Evolutionary conservation across 2,888 invertebrate species (phyloP).

Genomic region (Stomorhina lunata): DNA sequence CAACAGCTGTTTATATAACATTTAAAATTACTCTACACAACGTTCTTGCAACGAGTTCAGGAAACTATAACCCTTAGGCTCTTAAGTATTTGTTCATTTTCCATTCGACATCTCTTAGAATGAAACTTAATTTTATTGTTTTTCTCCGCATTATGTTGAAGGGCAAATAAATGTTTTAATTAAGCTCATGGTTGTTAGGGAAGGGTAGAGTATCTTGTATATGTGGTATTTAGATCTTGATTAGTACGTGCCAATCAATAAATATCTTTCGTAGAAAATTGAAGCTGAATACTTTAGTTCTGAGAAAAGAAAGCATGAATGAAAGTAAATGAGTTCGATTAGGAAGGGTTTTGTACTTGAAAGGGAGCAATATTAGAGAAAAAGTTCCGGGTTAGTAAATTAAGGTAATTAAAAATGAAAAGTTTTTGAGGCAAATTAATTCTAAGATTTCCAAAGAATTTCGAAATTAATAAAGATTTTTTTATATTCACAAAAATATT

Average conservation of each 20-base stretch:
- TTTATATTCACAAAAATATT: too few relatives aligned
- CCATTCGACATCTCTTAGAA: background rate
- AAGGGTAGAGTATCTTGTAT: background rate
- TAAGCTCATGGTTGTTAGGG: background rate
- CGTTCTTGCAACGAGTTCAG: background rate
- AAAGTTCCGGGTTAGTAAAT: too few relatives aligned
- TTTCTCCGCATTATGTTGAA: background rate
- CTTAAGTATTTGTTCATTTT: background rate
- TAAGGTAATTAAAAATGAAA: too few relatives aligned
- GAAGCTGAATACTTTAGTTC: too few relatives aligned
- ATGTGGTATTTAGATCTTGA: background rate
- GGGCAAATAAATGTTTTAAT: slow-evolving; percentile 7
- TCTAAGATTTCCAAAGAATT: too few relatives aligned
- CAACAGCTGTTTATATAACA: background rate
- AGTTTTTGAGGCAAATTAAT: too few relatives aligned
- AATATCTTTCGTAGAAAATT: background rate
- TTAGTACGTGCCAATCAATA: slow-evolving; percentile 26
- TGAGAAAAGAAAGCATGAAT: too few relatives aligned
- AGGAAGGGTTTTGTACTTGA: too few relatives aligned
- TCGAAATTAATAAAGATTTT: too few relatives aligned
- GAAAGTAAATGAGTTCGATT: too few relatives aligned
- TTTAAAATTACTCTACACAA: background rate
- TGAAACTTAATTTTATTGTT: background rate
- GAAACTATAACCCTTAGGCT: background rate
- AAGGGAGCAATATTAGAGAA: too few relatives aligned